Base-by-base conservation (phyloP, 2,797 vertebrate species). In the Bucorvus abyssinicus region DNA sequence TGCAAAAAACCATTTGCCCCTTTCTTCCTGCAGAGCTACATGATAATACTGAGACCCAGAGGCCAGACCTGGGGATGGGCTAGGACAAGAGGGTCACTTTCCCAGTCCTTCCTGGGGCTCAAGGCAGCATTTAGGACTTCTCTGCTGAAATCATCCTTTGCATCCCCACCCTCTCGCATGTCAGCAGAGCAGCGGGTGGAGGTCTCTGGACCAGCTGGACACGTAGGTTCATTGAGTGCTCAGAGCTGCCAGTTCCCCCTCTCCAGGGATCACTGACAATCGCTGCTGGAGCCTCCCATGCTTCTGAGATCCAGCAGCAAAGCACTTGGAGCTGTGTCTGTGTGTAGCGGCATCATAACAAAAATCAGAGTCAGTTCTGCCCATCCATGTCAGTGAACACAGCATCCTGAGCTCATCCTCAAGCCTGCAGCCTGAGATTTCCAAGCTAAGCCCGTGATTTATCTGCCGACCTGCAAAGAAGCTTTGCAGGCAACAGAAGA, bases 261-360 rank as follows among this genome's bases (percentile, higher is more conserved):
- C 53, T 12, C 17, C 10, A 36, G 50, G 42, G 57, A 60, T 45
- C 27, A 6, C 8, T 14, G 65, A 9, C 0, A 0, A 8, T 29
- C 1, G 0, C 16, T 57, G 60, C 60, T 81, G 65, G 60, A 78
- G 65, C 65, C 18, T 70, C 52, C 60, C 18, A 0, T 10, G 45
- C 49, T 56, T n/a, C 60, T 69, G 70, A 2, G 4, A 38, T 42
- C 21, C 75, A 85, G 45, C 45, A 89, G 40, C 60, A 34, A 10
- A 70, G n/a, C 36, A 36, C 36, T 40, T 7, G 14, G 60, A 67
- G 73, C 27, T 60, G 20, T 49, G 36, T 32, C 76, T 74, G 40
- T 2, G 1, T 16, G 11, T 20, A 61, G 44, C 55, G 52, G 30
- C 40, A 13, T 30, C 20, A 9, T 10, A 14, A 60, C 60, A 47